Percentiles rank a stretch among this genome's conserved stretches.
phyloP scores from a whole-genome alignment of 92 coral and sea anemone species.

The Siderastrea radians region DNA sequence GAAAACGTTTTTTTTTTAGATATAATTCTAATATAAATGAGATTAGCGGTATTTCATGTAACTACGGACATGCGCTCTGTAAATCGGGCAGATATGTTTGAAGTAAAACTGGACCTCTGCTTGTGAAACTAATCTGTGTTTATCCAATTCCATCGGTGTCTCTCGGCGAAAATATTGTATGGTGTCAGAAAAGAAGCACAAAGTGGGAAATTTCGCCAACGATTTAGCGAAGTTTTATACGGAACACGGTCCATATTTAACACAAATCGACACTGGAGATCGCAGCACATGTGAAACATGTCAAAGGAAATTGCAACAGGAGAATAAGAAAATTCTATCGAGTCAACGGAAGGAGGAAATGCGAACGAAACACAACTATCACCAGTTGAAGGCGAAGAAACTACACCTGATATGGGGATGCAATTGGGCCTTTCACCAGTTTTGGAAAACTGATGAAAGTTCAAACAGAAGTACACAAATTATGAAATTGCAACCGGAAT shows the following conservation, averaged over 20 bases:
- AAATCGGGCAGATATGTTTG: too few relatives aligned
- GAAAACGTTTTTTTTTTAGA: too few relatives aligned
- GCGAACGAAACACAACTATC: not conserved
- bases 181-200: conserved; percentile 35
- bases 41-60: too few relatives aligned
- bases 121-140: too few relatives aligned
- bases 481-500: conserved; percentile 65
- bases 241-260: conserved; percentile 27
- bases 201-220: not conserved
- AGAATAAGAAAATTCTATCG: not conserved
- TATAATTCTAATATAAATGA: too few relatives aligned
- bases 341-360: too few relatives aligned
- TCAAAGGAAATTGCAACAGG: conserved; percentile 25
- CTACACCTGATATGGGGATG: conserved; percentile 48
- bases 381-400: conserved; percentile 37
- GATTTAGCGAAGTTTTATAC: not conserved
- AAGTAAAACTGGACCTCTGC: too few relatives aligned
- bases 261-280: conserved; percentile 15
- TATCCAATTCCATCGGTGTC: too few relatives aligned
- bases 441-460: conserved; percentile 60
- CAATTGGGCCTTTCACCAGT: conserved; percentile 60
- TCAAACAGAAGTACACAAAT: conserved; percentile 62
- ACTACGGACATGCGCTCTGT: too few relatives aligned
- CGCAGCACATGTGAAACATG: not conserved
- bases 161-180: conserved; percentile 1